Evolutionary conservation across 2,113 vertebrate genomes (phyloP).

Genomic region (Oreocharis arfaki): DNA sequence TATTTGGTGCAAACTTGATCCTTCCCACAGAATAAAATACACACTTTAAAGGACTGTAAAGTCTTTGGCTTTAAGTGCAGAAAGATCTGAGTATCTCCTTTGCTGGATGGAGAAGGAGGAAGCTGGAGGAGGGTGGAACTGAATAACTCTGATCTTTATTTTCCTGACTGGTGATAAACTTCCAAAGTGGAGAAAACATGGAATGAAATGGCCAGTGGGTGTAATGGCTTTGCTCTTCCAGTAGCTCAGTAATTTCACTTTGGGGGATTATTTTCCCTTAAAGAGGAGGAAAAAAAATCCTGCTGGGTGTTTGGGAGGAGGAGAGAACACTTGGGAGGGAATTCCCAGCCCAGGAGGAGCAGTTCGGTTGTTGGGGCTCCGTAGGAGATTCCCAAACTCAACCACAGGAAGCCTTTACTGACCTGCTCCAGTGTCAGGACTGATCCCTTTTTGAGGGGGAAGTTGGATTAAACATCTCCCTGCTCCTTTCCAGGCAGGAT

Average conservation of each 20-base stretch:
- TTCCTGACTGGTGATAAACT: not conserved
- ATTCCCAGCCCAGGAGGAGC: not conserved
- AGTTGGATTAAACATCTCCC: not conserved
- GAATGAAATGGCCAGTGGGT: not conserved
- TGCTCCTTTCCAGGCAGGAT: not conserved
- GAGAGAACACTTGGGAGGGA: not conserved
- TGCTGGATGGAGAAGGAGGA: not conserved
- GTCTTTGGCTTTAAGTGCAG: not conserved
- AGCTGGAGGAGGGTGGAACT: not conserved
- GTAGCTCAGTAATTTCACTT: rapidly evolving
- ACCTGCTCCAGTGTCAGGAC: not conserved
- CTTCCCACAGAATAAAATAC: not conserved
- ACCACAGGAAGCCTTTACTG: not conserved
- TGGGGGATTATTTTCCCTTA: not conserved
- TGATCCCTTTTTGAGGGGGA: rapidly evolving
- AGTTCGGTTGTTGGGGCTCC: not conserved
- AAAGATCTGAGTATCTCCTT: not conserved
- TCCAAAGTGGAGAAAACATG: not conserved
- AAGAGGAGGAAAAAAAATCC: not conserved
- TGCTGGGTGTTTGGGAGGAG: not conserved
- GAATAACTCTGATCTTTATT: not conserved
- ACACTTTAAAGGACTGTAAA: not conserved
- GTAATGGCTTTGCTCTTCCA: not conserved
- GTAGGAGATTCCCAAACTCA: not conserved
- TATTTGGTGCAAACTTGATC: not conserved